phyloP scores from a whole-genome alignment of 1,140 invertebrate species.

The Spodoptera frugiperda region DNA sequence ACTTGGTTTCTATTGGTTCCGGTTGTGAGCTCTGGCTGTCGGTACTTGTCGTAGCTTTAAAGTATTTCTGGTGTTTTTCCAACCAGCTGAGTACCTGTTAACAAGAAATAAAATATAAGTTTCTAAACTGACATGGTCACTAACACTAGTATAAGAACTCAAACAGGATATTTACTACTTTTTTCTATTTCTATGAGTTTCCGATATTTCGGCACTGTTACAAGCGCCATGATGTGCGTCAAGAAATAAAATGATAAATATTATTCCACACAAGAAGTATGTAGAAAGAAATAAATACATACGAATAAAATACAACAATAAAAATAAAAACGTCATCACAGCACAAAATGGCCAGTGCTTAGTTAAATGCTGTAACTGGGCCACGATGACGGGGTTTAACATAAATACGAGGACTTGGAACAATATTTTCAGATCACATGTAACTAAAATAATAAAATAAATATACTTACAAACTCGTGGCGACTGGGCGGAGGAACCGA shows the following conservation, averaged over 20 bases:
- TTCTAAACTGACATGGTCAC: too few relatives aligned
- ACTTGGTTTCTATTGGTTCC: not conserved
- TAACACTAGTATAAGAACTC: too few relatives aligned
- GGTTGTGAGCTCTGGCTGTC: not conserved
- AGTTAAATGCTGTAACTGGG: not conserved
- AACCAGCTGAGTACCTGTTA: constrained; percentile 48
- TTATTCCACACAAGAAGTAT: too few relatives aligned
- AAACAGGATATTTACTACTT: too few relatives aligned
- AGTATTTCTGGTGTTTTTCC: constrained; percentile 35
- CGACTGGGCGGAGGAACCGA: not conserved
- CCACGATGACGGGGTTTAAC: too few relatives aligned
- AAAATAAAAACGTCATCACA: not conserved
- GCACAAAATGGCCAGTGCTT: not conserved
- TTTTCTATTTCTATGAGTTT: too few relatives aligned
- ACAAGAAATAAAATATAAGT: not conserved
- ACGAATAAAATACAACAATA: too few relatives aligned
- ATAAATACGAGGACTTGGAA: too few relatives aligned
- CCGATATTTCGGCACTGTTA: too few relatives aligned
- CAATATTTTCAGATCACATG: not conserved
- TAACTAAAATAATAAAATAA: too few relatives aligned
- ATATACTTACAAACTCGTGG: not conserved
- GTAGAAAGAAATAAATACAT: not conserved
- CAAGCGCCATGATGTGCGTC: too few relatives aligned
- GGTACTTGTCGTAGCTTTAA: not conserved
- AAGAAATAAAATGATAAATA: too few relatives aligned